These are phyloP conservation scores for Branchellion lobata DNA, from an alignment of 2,888 invertebrate species.

Conservation along the genomic window DNA sequence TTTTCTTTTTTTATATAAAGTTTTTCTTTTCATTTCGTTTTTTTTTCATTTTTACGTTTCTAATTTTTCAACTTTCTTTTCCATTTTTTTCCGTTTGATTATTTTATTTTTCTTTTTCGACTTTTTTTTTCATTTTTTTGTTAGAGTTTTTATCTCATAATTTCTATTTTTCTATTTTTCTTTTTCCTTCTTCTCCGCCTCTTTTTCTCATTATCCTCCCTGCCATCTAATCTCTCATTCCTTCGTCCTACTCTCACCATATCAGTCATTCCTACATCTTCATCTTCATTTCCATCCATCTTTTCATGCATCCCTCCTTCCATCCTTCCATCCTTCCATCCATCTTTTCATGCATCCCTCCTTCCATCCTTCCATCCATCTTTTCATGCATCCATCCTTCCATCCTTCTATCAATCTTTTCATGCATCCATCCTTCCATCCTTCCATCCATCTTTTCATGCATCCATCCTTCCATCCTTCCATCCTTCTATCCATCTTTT, in stretches of 20 bases:
- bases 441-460: background rate
- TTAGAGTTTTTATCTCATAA: no score
- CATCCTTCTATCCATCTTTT: no score
- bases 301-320: background rate
- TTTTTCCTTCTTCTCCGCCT: constrained; percentile 42
- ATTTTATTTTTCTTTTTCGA: background rate
- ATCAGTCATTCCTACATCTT: background rate
- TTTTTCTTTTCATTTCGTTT: no score
- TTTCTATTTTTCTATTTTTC: background rate
- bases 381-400: background rate
- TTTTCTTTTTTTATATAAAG: no score
- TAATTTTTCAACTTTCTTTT: no score
- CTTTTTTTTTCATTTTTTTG: constrained; percentile 28
- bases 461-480: background rate
- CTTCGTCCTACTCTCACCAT: no score
- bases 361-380: background rate
- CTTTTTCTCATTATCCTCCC: background rate
- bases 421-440: background rate
- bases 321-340: no score
- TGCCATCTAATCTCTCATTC: background rate
- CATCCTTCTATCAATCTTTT: constrained; percentile 42
- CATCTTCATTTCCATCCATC: background rate
- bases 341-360: background rate
- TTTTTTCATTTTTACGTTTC: no score
- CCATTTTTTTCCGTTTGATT: no score